Conservation (phyloP, 2,113 vertebrate species). For the Oxygymnocypris stewartii region DNA sequence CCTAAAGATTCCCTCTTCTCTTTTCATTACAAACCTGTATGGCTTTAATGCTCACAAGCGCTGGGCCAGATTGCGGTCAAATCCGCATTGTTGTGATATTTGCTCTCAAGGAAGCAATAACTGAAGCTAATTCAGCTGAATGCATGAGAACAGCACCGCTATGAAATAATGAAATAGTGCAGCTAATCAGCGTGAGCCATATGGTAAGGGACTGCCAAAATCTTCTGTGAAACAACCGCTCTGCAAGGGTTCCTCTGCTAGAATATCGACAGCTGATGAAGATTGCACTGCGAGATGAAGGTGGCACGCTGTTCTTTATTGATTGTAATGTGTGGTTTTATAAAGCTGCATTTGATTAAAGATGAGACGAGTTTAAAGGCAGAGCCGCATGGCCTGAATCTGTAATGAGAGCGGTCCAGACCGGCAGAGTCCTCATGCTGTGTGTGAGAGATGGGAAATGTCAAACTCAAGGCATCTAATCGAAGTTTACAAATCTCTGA, state of each 20-base stretch:
- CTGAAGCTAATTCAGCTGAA: background rate
- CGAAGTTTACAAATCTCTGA: background rate
- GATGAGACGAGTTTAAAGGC: constrained; percentile 3
- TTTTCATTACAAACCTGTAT: background rate
- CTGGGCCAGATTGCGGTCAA: background rate
- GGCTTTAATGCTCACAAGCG: background rate
- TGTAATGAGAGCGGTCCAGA: background rate
- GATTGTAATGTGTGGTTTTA: constrained; percentile 8
- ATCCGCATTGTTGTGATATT: background rate
- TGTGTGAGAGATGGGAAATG: background rate
- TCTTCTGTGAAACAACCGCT: constrained; percentile 1
- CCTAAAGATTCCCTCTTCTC: background rate
- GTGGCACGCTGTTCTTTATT: constrained; percentile 29
- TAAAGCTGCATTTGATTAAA: constrained; percentile 25
- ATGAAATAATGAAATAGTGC: constrained; percentile 12
- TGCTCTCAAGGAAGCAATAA: background rate
- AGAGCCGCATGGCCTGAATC: background rate
- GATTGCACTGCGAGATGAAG: background rate
- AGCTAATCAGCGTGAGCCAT: background rate
- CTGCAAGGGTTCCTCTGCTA: background rate
- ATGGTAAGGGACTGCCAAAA: constrained; percentile 2
- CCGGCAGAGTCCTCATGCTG: background rate
- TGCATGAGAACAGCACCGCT: background rate
- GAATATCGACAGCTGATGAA: constrained; percentile 17
- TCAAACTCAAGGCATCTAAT: background rate